Evolutionary conservation across 2,797 vertebrate species (phyloP), one percentile per base, ranked within the genome.

Genomic region (Pseudocheirus occidentalis): DNA sequence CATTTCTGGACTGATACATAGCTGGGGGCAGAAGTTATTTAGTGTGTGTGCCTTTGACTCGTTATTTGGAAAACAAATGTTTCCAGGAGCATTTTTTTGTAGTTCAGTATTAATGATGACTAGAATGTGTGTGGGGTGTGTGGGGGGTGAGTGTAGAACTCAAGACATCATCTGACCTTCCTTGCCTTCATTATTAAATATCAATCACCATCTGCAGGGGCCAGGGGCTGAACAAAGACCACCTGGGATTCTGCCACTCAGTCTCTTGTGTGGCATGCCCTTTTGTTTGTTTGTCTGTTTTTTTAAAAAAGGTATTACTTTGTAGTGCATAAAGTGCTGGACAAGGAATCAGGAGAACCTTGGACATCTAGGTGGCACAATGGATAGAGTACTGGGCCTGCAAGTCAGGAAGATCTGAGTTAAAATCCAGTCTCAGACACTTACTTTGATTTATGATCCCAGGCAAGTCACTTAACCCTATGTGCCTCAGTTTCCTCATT

Each of bases 21-120:
- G 93, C 96, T 94, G 91, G 93, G 95, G 90, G 50, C 96, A 81
- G 95, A 96, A 66, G 96, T 62, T 46, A 94, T 55, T 55, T 31
- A 14, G 54, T 34, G 9, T 18, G 55, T 93, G 94, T 34, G 24
- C 81, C 59, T 87, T 81, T 92, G 66, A 14, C 92, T 54, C 90
- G 90, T 52, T 95, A 91, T 95, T 90, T 94, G 92, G 34, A n/a
- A 90, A 91, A 59, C 16, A 93, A 81, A 94, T 94, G 16, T 54
- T 81, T 96, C 94, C 40, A n/a, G 18, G 89, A 93, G 50, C 81
- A 40, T 31, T 97, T 97, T 92, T 46, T 92, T 28, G 29, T 14
- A 24, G 21, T 46, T 87, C 12, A 16, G 13, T 66, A 34, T 66
- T 66, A 66, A 66, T 66, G 59, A 66, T 66, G 59, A 81, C 10